phyloP scores from a whole-genome alignment of 2,888 invertebrate genomes.

The Dione vanillae region DNA sequence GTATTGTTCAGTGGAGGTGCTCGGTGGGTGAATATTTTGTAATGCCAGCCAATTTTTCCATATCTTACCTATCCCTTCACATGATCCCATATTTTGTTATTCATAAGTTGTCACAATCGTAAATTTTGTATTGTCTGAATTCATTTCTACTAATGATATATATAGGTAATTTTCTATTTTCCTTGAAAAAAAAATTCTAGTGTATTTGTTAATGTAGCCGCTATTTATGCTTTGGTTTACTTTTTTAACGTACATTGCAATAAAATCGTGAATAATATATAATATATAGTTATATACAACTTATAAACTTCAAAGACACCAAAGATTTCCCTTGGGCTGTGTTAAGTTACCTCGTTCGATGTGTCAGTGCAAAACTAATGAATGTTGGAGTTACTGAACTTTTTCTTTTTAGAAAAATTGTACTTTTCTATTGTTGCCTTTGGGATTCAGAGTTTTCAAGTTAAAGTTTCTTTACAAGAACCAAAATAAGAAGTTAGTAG shows the following conservation, averaged over 20 bases:
- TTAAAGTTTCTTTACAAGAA: constrained; percentile 9
- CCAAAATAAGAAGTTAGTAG: constrained; percentile 3
- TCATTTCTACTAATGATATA: not conserved
- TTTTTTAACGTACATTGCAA: too few species aligned
- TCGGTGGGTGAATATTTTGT: constrained; percentile 36
- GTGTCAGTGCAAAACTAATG: constrained; percentile 42
- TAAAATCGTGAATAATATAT: too few species aligned
- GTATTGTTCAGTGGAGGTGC: constrained; percentile 40
- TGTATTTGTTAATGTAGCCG: too few species aligned
- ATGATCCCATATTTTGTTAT: constrained; percentile 12
- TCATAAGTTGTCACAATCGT: constrained; percentile 14
- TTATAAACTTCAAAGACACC: constrained; percentile 54
- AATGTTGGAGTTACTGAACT: constrained; percentile 32
- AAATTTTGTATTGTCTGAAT: constrained; percentile 12
- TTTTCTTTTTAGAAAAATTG: constrained; percentile 14
- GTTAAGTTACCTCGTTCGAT: constrained; percentile 55
- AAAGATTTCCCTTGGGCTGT: constrained; percentile 63
- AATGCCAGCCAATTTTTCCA: constrained; percentile 32
- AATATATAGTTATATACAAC: not conserved
- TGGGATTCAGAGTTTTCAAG: constrained; percentile 13
- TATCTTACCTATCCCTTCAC: constrained; percentile 24
- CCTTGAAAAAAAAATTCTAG: too few species aligned
- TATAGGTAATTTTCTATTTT: not conserved
- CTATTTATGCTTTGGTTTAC: too few species aligned
- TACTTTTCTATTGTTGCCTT: constrained; percentile 17